Evolutionary conservation across 2,113 vertebrate species (phyloP).

Genomic region (Hippolais icterina): DNA sequence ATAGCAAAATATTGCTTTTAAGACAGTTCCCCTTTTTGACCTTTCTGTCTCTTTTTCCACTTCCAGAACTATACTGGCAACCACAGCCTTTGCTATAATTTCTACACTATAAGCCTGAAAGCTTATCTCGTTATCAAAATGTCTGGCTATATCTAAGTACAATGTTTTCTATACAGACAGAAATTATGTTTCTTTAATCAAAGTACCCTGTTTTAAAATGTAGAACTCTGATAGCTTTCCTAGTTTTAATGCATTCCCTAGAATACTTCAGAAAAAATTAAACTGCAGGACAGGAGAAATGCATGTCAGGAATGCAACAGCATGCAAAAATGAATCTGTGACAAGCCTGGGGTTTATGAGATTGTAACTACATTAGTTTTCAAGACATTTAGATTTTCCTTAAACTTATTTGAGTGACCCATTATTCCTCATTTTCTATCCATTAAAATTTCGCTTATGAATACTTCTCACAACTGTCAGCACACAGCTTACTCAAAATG

Average conservation of each 20-base stretch:
- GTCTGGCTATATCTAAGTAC: not conserved
- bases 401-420: not conserved
- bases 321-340: not conserved
- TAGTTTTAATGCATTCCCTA: not conserved
- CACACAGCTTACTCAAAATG: not conserved
- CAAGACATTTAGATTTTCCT: not conserved
- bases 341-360: not conserved
- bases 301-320: not conserved
- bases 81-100: not conserved
- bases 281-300: not conserved
- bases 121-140: not conserved
- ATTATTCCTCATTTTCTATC: not conserved
- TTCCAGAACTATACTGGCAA: not conserved
- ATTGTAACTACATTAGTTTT: not conserved
- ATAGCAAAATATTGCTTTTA: not conserved
- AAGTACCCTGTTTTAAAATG: not conserved
- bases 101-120: not conserved
- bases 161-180: not conserved
- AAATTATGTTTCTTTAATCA: not conserved
- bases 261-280: not conserved
- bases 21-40: not conserved
- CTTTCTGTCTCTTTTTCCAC: not conserved
- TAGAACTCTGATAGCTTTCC: not conserved
- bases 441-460: not conserved
- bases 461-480: not conserved